Conservation (phyloP, 2,113 vertebrate genomes). For the Nipponia nippon region DNA sequence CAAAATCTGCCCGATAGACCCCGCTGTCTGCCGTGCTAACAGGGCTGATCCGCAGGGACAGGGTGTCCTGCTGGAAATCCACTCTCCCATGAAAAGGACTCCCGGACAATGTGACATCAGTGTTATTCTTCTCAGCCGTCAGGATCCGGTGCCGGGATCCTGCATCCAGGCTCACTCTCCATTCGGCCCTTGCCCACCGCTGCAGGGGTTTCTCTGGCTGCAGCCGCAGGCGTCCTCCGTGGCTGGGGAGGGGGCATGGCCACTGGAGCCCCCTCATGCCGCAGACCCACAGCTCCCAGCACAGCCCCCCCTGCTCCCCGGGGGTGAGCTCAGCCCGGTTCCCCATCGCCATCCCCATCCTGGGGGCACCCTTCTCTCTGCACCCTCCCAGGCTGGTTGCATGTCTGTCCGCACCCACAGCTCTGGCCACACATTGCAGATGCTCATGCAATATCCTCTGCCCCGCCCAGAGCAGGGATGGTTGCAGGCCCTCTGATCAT, state of each 20-base stretch:
- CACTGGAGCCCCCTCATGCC: background rate
- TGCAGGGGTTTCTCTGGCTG: accelerated
- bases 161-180: accelerated
- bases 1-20: accelerated
- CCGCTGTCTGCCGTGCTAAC: accelerated
- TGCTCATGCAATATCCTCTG: background rate
- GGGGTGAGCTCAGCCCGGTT: background rate
- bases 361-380: background rate
- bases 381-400: no score
- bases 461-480: background rate
- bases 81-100: accelerated
- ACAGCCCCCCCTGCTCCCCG: accelerated
- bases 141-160: accelerated
- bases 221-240: background rate
- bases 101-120: accelerated
- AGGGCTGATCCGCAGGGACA: background rate
- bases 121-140: accelerated
- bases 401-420: background rate
- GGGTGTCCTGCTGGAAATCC: accelerated
- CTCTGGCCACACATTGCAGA: background rate
- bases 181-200: accelerated
- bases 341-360: background rate
- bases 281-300: background rate
- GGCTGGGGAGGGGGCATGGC: no score
- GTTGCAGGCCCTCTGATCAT: background rate